Percentiles rank a stretch among this genome's conserved stretches.
phyloP scores from a whole-genome alignment of 2,888 invertebrate species.

The Cepaea hortensis region DNA sequence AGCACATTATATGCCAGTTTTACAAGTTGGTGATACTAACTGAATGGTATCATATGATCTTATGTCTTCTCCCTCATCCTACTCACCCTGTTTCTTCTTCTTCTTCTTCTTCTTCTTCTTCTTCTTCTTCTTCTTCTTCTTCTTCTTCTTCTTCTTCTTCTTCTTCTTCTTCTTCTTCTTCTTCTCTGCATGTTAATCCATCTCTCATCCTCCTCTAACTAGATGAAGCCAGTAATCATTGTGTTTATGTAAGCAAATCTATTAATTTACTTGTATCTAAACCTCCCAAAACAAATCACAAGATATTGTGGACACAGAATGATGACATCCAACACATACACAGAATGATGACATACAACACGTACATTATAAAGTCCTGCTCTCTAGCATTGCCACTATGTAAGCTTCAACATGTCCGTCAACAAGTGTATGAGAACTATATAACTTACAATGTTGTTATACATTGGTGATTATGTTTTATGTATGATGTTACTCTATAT shows the following conservation, averaged over 20 bases:
- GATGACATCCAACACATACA: no score
- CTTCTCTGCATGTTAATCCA: not conserved
- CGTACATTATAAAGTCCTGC: not conserved
- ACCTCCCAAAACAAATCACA: not conserved
- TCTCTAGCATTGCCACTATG: not conserved
- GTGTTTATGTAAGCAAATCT: not conserved
- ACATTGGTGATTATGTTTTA: not conserved
- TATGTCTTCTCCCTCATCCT: not conserved
- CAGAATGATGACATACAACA: no score
- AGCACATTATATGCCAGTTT: no score
- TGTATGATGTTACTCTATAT: not conserved
- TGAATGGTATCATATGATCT: no score
- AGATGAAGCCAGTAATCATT: not conserved
- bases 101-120: not conserved
- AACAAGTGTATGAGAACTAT: not conserved
- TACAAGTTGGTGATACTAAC: no score
- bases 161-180: not conserved
- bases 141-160: not conserved
- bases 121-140: not conserved
- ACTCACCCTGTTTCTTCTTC: not conserved
- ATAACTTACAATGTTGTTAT: not conserved
- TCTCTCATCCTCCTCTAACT: not conserved
- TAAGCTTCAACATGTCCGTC: slow-evolving; percentile 11
- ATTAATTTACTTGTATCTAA: not conserved
- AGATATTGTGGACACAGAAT: not conserved